A percentile compares a stretch with the other conserved stretches of the same genome.
Conservation (phyloP, 2,113 vertebrate genomes). For the Callionymus lyra region DNA sequence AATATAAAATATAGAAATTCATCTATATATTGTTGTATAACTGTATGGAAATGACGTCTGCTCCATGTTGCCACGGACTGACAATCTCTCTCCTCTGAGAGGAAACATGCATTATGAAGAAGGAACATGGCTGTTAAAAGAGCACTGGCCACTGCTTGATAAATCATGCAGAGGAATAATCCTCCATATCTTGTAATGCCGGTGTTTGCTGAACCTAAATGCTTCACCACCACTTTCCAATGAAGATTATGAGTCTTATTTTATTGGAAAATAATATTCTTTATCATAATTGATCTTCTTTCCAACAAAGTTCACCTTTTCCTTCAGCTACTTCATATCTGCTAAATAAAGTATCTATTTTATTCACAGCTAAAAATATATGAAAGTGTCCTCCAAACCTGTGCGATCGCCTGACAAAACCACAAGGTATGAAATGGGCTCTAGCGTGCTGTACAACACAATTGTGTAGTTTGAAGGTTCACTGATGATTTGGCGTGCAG, state of each 20-base stretch:
- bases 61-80: too few relatives aligned
- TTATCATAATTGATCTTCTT: conserved; percentile 5
- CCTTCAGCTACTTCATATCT: conserved; percentile 12
- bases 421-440: conserved; percentile 2
- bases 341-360: conserved; percentile 8
- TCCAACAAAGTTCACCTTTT: conserved; percentile 8
- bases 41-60: too few relatives aligned
- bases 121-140: conserved; percentile 48
- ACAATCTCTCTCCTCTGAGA: conserved; percentile 20
- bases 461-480: conserved; percentile 31
- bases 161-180: conserved; percentile 50
- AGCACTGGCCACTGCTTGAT: conserved; percentile 24
- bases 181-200: conserved; percentile 18
- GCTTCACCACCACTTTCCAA: conserved; percentile 7
- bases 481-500: conserved; percentile 14
- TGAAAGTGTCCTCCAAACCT: conserved; percentile 12
- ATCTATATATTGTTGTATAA: too few relatives aligned
- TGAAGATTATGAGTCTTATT: conserved; percentile 12
- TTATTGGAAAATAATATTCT: conserved; percentile 6
- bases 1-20: too few relatives aligned
- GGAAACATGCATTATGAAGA: conserved; percentile 44
- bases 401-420: background rate
- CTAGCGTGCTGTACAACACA: conserved; percentile 27
- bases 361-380: conserved; percentile 6
- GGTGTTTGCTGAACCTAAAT: conserved; percentile 10